phyloP scores from a whole-genome alignment of 2,797 vertebrate species.

The Nothura maculosa region DNA sequence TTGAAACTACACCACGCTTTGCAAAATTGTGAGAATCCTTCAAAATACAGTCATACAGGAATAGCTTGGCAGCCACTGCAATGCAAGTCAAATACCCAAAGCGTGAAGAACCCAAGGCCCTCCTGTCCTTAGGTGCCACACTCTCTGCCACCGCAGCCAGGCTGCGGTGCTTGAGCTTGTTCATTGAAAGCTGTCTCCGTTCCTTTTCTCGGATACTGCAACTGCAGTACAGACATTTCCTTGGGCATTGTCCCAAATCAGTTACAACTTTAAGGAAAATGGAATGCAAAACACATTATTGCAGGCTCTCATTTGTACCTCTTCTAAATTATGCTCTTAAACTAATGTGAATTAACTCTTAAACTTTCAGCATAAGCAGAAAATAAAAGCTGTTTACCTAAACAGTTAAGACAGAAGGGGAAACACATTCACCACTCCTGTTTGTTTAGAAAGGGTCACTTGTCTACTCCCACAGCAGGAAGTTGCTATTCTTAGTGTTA shows the following conservation, averaged over 20 bases:
- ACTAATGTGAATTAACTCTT: conserved; percentile 36
- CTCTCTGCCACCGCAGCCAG: not conserved
- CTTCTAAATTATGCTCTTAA: conserved; percentile 49
- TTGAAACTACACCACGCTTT: not conserved
- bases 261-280: conserved; percentile 20
- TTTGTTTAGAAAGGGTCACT: conserved; percentile 14
- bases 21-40: not conserved
- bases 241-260: not conserved
- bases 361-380: not conserved
- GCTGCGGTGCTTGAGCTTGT: not conserved
- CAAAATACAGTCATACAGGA: not conserved
- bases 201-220: not conserved
- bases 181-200: conserved; percentile 4
- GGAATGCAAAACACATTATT: not conserved
- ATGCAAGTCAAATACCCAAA: not conserved
- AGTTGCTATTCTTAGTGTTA: conserved; percentile 44
- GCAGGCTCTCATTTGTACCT: conserved; percentile 65
- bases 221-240: conserved; percentile 26
- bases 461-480: not conserved
- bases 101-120: not conserved
- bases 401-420: conserved; percentile 50
- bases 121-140: not conserved
- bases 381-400: conserved; percentile 27
- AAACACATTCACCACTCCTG: not conserved
- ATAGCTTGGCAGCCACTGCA: not conserved